Evolutionary conservation across 2,888 invertebrate genomes (phyloP), one percentile per base, ranked within the genome.

Genomic region (Drosophila helvetica): DNA sequence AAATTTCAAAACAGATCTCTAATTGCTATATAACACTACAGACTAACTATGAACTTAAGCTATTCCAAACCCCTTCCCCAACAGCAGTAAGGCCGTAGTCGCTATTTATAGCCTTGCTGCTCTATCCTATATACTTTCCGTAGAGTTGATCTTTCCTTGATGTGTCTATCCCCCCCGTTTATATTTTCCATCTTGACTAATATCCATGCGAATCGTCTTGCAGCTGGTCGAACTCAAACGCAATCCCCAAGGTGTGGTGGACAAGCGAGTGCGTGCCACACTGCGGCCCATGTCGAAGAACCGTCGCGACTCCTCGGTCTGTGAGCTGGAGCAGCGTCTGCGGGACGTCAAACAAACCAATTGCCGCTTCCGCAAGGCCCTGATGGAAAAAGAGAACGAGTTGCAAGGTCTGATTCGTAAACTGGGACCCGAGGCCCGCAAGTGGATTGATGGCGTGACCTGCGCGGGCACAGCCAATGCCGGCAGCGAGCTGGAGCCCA

Each of bases 171-270:
- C 2, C 2, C 2, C 25, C 17, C 25, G 3, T 3, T 1, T 19
- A 3, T 4, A 0, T 1, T 2, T 18, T 8, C 33, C 10, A 8
- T 22, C 27, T 42, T 48, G 60, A 38, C 69, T 67, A 54, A 71
- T 60, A 22, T 1, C 5, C 52, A 18, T 55, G 7, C 15, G 25
- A 46, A 54, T 64, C 38, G 19, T 25, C 45, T 83, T 89, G 15
- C 93, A 98, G 97, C 93, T 98, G 76, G 94, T 98, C 76, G 98
- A 98, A 92, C 93, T 98, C 59, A 95, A 96, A 80, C 94, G 98
- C 79, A 95, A 95, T 92, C 97, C 98, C 1, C 95, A 95, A 80
- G 98, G 96, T 0, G 94, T 95, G 6, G 95, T 96, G 53, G 96
- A 97, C 87, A 96, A 96, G 89, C 94, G 97, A 63, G 96, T 97